Conservation (phyloP, 2,113 vertebrate species). For the Aegypius monachus region DNA sequence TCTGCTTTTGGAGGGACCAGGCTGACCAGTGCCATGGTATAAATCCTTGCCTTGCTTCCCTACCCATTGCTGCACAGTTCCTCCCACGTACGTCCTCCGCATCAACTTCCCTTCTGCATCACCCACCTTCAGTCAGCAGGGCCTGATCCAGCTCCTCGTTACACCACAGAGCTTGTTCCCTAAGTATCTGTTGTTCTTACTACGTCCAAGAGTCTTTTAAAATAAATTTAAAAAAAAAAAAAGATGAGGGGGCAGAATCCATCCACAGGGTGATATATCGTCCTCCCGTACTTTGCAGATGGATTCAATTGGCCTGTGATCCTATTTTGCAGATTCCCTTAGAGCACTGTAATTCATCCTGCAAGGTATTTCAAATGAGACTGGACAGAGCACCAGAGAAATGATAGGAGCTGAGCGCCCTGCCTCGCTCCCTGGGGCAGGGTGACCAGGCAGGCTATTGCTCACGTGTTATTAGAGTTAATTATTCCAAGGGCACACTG, state of each 20-base stretch:
- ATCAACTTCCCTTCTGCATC: neutral
- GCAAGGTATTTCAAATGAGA: neutral
- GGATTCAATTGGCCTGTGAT: slow-evolving; percentile 52
- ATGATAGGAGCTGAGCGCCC: neutral
- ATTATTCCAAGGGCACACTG: neutral
- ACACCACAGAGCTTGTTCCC: neutral
- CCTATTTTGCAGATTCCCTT: slow-evolving; percentile 48
- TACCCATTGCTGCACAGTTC: neutral
- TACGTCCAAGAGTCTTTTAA: neutral
- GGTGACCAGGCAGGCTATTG: neutral
- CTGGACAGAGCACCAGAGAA: neutral
- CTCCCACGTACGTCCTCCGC: neutral
- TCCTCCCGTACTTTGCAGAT: neutral
- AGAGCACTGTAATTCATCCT: slow-evolving; percentile 13
- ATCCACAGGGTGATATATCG: neutral
- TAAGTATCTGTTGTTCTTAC: neutral
- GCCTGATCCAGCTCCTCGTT: neutral
- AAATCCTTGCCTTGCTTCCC: neutral
- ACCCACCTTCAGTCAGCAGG: neutral
- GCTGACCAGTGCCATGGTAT: neutral
- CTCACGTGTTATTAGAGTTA: neutral
- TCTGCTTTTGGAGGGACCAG: neutral
- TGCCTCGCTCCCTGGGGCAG: accelerated
- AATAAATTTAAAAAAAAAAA: neutral
- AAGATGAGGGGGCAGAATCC: neutral